Evolutionary conservation across 1,140 invertebrate species (phyloP), one percentile per base, ranked within the genome.

Genomic region (Drosophila sturtevanti): DNA sequence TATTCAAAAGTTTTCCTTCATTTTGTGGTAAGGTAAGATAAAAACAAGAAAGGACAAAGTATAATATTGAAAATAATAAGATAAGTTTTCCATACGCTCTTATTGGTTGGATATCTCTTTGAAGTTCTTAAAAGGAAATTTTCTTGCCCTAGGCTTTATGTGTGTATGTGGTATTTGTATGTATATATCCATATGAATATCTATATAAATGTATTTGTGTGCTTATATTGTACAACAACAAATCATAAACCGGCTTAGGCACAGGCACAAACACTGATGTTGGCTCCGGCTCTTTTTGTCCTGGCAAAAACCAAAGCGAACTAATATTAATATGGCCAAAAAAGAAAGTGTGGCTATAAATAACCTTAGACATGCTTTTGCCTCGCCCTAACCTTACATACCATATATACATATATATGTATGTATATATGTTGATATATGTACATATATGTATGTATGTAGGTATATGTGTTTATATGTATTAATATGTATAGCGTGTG

Each of bases 321-420:
- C 56, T 65, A 71, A 82, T 68, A 66, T 62, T 65, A 79, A 69
- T 63, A 48, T 77, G 79, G 62, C 71, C 81, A 31, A 80, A 85
- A 48, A 48, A 48, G 41, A 85, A 85, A 86, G 70, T 87, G 78
- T 79, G 77, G 74, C 82, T 86, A 86, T 86, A 86, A 86, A 86
- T 86, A 86, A 81, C 82, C 75, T 81, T 56, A 86, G 63, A 82
- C 79, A 71, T 69, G 74, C 66, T 37, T 21, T 16, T 58, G 14
- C 59, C 72, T 56, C 52, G 58, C 63, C 58, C 61, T 66, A 70
- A 65, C 76, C 60, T 27, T 22, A 31, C 31, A 14, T 16, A 1
- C 38, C 60, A 34, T 9, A 64, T 31, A 63, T 63, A 48, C 63
- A 67, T 56, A 60, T 63, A 31, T 62, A 7, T 12, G 10, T 48